These are phyloP conservation scores for Zhuqinia jingwanae DNA, from an alignment of 2,888 invertebrate genomes.

Conservation along the genomic window DNA sequence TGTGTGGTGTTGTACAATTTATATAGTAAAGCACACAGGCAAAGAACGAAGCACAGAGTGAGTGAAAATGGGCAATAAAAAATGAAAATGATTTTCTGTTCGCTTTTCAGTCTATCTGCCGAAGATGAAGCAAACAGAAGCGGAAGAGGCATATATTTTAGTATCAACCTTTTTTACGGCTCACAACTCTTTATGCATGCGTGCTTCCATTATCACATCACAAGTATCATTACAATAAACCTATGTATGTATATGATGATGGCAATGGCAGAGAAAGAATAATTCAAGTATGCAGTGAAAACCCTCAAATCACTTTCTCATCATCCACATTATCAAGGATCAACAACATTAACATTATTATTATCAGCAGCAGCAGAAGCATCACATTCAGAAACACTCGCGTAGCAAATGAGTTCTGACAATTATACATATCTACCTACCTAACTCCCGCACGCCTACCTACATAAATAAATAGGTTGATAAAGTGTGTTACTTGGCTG, in stretches of 20 bases:
- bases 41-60: not conserved
- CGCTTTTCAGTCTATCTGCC: not conserved
- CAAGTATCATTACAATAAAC: not conserved
- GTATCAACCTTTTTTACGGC: conserved; percentile 21
- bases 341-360: conserved; percentile 6
- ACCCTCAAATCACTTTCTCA: not conserved
- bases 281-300: not conserved
- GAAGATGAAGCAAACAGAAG: not conserved
- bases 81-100: not conserved
- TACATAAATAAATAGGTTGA: too few species aligned
- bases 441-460: too few species aligned
- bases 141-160: not conserved
- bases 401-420: too few species aligned
- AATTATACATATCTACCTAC: too few species aligned
- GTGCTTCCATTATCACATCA: conserved; percentile 20
- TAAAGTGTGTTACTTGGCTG: too few species aligned
- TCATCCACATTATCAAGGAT: not conserved
- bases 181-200: conserved; percentile 28
- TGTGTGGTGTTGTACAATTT: too few species aligned
- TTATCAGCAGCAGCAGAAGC: not conserved
- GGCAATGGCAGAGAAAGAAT: not conserved
- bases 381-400: not conserved
- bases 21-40: not conserved
- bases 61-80: conserved; percentile 33
- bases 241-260: not conserved